These are phyloP conservation scores for Macrosoma leucophasiata DNA, from an alignment of 2,888 invertebrate species.

Conservation along the genomic window DNA sequence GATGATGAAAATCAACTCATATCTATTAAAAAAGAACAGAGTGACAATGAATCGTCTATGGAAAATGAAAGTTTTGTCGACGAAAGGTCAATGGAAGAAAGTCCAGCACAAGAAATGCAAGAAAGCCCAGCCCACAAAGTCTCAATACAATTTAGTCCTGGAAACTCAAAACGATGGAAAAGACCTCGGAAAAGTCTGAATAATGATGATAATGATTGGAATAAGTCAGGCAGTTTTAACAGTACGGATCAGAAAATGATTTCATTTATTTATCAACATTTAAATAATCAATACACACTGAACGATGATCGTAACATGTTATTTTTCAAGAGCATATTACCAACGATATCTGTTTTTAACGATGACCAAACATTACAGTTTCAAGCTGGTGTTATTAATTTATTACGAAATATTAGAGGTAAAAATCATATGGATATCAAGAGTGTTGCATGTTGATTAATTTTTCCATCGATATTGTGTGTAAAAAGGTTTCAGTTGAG, in stretches of 20 bases:
- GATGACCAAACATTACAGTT: constrained; percentile 18
- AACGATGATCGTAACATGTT: constrained; percentile 17
- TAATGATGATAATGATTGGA: too few species aligned
- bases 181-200: too few species aligned
- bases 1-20: too few species aligned
- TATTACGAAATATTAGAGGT: constrained; percentile 13
- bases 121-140: too few species aligned
- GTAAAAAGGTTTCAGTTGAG: too few species aligned
- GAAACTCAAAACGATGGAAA: too few species aligned
- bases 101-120: constrained; percentile 19
- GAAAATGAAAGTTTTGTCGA: too few species aligned
- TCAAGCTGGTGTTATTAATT: constrained; percentile 14
- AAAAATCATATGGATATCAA: too few species aligned
- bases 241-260: constrained; percentile 17
- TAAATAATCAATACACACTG: constrained; percentile 14
- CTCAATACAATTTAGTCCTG: too few species aligned
- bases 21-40: constrained; percentile 8
- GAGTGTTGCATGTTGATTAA: too few species aligned
- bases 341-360: constrained; percentile 16
- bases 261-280: constrained; percentile 19
- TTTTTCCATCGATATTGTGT: too few species aligned
- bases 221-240: constrained; percentile 7
- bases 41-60: constrained; percentile 8
- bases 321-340: constrained; percentile 18
- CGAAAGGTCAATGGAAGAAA: too few species aligned